Evolutionary conservation across 2,797 vertebrate species (phyloP).

Genomic region (Cottoperca gobio): DNA sequence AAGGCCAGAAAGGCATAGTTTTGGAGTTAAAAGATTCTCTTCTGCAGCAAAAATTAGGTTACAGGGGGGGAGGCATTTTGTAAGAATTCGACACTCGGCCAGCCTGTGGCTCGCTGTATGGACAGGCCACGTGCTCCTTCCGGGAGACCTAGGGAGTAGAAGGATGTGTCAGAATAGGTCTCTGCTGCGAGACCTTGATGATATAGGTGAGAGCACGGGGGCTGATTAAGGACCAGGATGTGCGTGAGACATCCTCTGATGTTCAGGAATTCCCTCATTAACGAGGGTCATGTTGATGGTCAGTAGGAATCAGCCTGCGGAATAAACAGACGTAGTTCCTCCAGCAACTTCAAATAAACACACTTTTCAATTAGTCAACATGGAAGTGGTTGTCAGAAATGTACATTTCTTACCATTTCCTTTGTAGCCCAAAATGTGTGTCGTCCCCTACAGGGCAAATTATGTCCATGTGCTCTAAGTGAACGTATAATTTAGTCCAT

Average conservation of each 20-base stretch:
- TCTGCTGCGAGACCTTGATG: slow-evolving; percentile 49
- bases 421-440: background rate
- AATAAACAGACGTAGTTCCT: slow-evolving; percentile 79
- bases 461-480: background rate
- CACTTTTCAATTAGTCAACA: slow-evolving; percentile 65
- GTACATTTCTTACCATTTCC: slow-evolving; percentile 52
- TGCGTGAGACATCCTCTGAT: slow-evolving; percentile 82
- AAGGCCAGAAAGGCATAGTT: slow-evolving; percentile 43
- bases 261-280: slow-evolving; percentile 84
- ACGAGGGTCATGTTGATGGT: slow-evolving; percentile 76
- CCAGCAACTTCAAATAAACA: slow-evolving; percentile 76
- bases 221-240: slow-evolving; percentile 82
- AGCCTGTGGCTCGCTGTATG: slow-evolving; percentile 1
- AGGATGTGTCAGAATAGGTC: slow-evolving; percentile 64
- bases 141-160: slow-evolving; percentile 22
- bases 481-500: background rate
- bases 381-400: slow-evolving; percentile 62
- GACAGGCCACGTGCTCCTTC: slow-evolving; percentile 14
- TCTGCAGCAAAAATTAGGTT: slow-evolving; percentile 30
- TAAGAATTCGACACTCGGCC: slow-evolving; percentile 11
- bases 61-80: slow-evolving; percentile 9
- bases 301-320: slow-evolving; percentile 69
- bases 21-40: slow-evolving; percentile 23
- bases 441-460: background rate
- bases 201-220: slow-evolving; percentile 72